Evolutionary conservation across 2,888 invertebrate species (phyloP), one percentile per base, ranked within the genome.

Genomic region (Conchocele bisecta): DNA sequence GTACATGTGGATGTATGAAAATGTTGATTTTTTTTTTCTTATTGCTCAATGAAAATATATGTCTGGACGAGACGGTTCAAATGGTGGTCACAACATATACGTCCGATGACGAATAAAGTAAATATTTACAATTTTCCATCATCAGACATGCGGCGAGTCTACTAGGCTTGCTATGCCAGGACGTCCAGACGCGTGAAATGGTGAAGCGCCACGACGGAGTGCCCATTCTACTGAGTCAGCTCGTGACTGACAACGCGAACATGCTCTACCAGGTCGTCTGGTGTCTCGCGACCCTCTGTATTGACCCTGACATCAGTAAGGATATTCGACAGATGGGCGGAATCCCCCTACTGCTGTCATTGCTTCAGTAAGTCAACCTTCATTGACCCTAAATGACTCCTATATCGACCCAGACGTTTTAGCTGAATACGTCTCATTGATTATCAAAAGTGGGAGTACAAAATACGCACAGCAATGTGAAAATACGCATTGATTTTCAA

Each of bases 221-320:
- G 6, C 89, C 90, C 0, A 81, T 90, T 20, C 79, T 91, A n/a
- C 83, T 91, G 20, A 91, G 91, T 67, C 87, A 91, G 48, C 83
- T 92, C 35, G 87, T 89, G 69, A 70, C 67, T 0, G 88, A 90
- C 53, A 91, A 91, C 75, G 88, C 89, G n/a, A 90, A 91, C 35
- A 82, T 92, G 46, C 86, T 92, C 59, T 90, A 90, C 88, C 90
- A 91, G 68, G 87, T 91, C 7, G 90, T 92, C 9, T 92, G 92
- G 92, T 91, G 91, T 67, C 81, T 92, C 28, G 91, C 91, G 0
- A 90, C 89, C 68, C 79, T 92, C 59, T 89, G 92, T 72, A 89
- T 90, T 24, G 89, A 92, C 76, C 80, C 82, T n/a, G 91, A 91
- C 51, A 87, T 89, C 37, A 87, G 90, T 31, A 83, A 89, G 66